Evolutionary conservation across 1,140 invertebrate species (phyloP), one percentile per base, ranked within the genome.

Genomic region (Cotesia typhae): DNA sequence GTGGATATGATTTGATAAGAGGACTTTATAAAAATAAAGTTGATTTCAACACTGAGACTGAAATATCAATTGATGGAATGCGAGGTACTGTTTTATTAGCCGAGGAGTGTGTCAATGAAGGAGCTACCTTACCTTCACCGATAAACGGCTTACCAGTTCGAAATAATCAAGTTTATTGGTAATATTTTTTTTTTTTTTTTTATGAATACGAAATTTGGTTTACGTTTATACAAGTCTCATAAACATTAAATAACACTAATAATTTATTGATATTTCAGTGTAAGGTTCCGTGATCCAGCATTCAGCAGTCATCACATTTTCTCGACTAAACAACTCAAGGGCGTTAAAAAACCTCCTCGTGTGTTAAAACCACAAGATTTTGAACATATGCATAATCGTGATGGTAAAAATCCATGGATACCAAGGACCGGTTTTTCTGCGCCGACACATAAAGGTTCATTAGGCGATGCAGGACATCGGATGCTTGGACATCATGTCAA

Each of bases 321-420:
- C 85, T 91, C 92, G 17, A 94, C 96, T 10, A 89, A 86, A 51
- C 87, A 90, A 53, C 86, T 98, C 51, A 85, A 91, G 67, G 90
- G 90, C 5, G 92, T 90, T 17, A 88, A 88, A 36, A 89, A 93
- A 64, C 95, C 96, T 1, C 89, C 91, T 0, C 87, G 88, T 68
- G 93, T 96, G 1, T 87, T 98, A 38, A 96, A 95, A 83, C 94
- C 95, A 0, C 90, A 91, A 63, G 92, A 96, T 83, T 90, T 94
- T 71, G 87, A 89, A 17, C 88, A 89, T 51, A 90, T 93, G 80
- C 41, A 47, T 47, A 90, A 92, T 81, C 89, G 89, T 75, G 88
- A 89, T 73, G 80, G 84, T 55, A 82, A 80, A 7, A 83, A 87
- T 68, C 90, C 92, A 71, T 95, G 92, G 90, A 85, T 89, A 73